Percentiles rank a stretch among this genome's conserved stretches.
Evolutionary conservation across 2,113 vertebrate genomes (phyloP).

Genomic region (Verasper variegatus): DNA sequence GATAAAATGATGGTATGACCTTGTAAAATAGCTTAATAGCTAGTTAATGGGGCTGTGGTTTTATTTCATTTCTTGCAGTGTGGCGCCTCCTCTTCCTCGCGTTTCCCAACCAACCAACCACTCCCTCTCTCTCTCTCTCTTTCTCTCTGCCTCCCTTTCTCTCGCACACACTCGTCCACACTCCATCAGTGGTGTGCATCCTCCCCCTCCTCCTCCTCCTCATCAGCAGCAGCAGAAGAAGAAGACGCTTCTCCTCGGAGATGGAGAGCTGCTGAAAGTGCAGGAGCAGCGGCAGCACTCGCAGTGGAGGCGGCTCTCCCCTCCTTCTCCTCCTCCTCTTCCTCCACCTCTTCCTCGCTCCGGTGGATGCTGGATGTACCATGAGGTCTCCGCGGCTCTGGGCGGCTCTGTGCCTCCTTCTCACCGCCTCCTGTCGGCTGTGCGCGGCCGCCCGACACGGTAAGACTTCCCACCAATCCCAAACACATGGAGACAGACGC

Average conservation of each 20-base stretch:
- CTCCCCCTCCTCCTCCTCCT: background rate
- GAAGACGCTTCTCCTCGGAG: slow-evolving; percentile 32
- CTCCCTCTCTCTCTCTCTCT: background rate
- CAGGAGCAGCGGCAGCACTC: slow-evolving; percentile 15
- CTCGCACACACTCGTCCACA: background rate
- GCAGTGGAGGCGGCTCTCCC: background rate
- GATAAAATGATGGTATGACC: too few species aligned
- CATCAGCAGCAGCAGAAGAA: slow-evolving; percentile 36
- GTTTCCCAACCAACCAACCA: background rate
- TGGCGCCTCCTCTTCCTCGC: slow-evolving; percentile 27
- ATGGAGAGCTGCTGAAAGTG: slow-evolving; percentile 64
- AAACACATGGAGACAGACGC: too few species aligned
- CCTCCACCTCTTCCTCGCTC: slow-evolving; percentile 19
- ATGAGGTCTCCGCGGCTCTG: slow-evolving; percentile 78
- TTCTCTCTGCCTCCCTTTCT: background rate
- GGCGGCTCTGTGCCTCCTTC: slow-evolving; percentile 75
- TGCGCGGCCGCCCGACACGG: slow-evolving; percentile 78
- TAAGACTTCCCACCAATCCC: slow-evolving; percentile 43
- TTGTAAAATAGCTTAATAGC: too few species aligned
- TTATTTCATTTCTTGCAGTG: background rate
- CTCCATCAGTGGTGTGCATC: slow-evolving; percentile 30
- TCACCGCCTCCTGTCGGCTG: slow-evolving; percentile 76
- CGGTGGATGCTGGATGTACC: slow-evolving; percentile 60
- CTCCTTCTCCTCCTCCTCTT: background rate
- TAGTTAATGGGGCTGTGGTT: too few species aligned